Evolutionary conservation across 2,797 vertebrate genomes (phyloP).

Genomic region (Periparus ater): DNA sequence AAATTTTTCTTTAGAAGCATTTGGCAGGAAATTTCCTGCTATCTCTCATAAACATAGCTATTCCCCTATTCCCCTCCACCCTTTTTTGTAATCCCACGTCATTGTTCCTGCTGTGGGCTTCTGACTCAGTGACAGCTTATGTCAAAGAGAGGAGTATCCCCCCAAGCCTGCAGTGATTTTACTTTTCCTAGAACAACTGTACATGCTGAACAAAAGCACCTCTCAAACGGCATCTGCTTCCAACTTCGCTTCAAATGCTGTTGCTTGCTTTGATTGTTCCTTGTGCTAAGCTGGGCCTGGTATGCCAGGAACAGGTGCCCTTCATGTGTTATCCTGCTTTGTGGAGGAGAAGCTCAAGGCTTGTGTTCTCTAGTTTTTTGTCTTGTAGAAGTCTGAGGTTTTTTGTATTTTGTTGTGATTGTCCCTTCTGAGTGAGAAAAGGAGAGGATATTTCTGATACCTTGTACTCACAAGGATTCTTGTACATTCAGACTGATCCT

Average conservation of each 20-base stretch:
- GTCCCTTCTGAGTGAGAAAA: not conserved
- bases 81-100: not conserved
- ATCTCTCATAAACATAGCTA: not conserved
- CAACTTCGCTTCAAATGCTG: not conserved
- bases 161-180: fast-evolving
- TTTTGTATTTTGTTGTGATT: not conserved
- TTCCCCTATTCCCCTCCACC: not conserved
- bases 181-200: not conserved
- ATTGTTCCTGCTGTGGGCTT: not conserved
- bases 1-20: not conserved
- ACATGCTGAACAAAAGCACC: not conserved
- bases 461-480: not conserved
- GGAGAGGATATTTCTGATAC: not conserved
- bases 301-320: not conserved
- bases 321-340: not conserved
- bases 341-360: not conserved
- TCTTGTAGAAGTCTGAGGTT: not conserved
- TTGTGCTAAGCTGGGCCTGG: not conserved
- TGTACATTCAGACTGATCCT: fast-evolving
- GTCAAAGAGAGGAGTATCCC: not conserved
- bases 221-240: not conserved
- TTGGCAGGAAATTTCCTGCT: not conserved
- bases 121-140: not conserved
- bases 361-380: not conserved
- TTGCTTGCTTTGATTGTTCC: not conserved